Evolutionary conservation across 2,888 invertebrate genomes (phyloP), one percentile per base, ranked within the genome.

Genomic region (Pseudoips prasinana): DNA sequence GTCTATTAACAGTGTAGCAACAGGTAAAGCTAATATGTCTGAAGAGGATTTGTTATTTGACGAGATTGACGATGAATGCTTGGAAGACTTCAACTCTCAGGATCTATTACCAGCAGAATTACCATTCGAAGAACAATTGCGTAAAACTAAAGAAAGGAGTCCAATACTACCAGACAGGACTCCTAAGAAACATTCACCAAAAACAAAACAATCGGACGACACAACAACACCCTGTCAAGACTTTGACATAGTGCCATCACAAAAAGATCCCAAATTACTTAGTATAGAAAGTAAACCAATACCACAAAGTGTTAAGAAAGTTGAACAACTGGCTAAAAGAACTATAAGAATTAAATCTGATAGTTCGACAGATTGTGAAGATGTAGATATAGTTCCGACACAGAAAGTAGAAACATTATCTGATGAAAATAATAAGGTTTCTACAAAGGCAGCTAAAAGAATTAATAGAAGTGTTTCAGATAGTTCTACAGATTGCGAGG

Each of bases 31-130:
- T 1, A 58, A 68, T 51, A 54, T 43, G 39, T 82, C 82, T 7
- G 68, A 78, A 46, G 83, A 83, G 36, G 64, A 68, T 34, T 65
- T 85, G 36, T 22, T 73, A 6, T 82, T 84, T 65, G 74, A 81
- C 22, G 83, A 82, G 20, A 40, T 81, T 24, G 72, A 77, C 27
- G 62, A 47, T 29, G 59, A 70, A 31, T 28, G 52, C 9, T 42
- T 70, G 11, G 75, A 75, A 17, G 56, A 67, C 20, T 68, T 74
- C 40, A 64, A 71, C 38, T 85, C 85, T 0, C 86, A 86, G 49
- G 68, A 74, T 6, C 52, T 86, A 38, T 39, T 82, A 33, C 58
- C 65, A 1, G 55, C 67, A 28, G 67, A 68, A 40, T 46, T 60
- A 8, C 45, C 52, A 17, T 11, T 33, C 9, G 17, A 30, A 14